These are phyloP conservation scores for Callyntrura guangdongensis DNA, from an alignment of 2,888 invertebrate species.

Conservation along the genomic window DNA sequence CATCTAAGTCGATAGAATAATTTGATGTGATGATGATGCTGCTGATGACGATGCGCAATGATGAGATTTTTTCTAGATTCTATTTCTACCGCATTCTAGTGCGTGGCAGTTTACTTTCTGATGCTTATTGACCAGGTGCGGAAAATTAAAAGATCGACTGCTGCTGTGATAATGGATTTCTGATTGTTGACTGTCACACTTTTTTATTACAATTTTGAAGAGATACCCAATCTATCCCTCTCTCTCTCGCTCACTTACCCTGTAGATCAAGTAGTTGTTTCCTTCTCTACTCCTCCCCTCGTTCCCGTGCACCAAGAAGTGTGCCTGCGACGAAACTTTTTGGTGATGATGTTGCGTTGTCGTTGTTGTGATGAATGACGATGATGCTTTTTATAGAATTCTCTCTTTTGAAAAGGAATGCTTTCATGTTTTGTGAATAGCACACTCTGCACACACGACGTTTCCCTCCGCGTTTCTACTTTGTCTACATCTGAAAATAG, in stretches of 20 bases:
- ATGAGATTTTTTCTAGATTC: too few species aligned
- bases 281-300: not conserved
- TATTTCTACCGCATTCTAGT: not conserved
- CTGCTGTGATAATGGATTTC: slow-evolving; percentile 53
- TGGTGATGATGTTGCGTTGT: slow-evolving; percentile 30
- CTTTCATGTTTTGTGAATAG: slow-evolving; percentile 46
- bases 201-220: slow-evolving; percentile 19
- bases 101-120: not conserved
- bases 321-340: slow-evolving; percentile 23
- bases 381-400: slow-evolving; percentile 59
- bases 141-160: slow-evolving; percentile 44
- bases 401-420: slow-evolving; percentile 21
- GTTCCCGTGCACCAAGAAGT: slow-evolving; percentile 23
- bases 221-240: not conserved
- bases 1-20: too few species aligned
- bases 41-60: too few species aligned
- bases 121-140: slow-evolving; percentile 40
- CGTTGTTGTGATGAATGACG: slow-evolving; percentile 38
- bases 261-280: not conserved
- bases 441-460: slow-evolving; percentile 51
- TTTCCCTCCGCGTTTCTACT: slow-evolving; percentile 22
- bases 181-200: slow-evolving; percentile 53
- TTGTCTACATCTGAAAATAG: not conserved
- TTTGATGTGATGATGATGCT: too few species aligned
- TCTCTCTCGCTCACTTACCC: not conserved